These are phyloP conservation scores for Encarsia formosa DNA, from an alignment of 2,888 invertebrate species.

Conservation along the genomic window DNA sequence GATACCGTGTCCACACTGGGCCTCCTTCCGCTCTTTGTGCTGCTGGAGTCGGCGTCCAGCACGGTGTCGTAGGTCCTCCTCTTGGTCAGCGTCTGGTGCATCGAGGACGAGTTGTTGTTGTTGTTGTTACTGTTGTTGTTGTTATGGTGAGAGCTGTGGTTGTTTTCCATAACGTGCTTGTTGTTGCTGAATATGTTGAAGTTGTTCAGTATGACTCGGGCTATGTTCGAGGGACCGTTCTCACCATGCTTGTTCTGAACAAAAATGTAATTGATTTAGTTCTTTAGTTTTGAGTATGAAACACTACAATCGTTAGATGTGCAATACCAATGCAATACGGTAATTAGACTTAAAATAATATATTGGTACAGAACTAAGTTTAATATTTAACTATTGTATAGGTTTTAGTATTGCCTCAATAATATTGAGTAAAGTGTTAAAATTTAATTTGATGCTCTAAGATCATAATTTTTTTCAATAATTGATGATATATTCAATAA, in stretches of 20 bases:
- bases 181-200: constrained; percentile 72
- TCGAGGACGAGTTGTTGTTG: constrained; percentile 34
- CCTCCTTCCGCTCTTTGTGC: constrained; percentile 71
- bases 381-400: neutral
- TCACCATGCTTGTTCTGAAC: constrained; percentile 48
- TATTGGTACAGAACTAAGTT: constrained; percentile 2
- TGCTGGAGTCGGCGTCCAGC: constrained; percentile 66
- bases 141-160: constrained; percentile 29
- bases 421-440: no score
- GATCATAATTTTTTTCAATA: no score
- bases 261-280: no score
- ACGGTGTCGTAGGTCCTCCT: constrained; percentile 49
- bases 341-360: no score
- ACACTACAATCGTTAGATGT: no score
- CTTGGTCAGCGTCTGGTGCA: constrained; percentile 36
- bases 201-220: constrained; percentile 74
- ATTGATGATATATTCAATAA: no score
- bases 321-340: no score
- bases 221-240: constrained; percentile 62
- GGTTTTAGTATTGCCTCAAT: neutral
- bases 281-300: no score
- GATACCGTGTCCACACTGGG: constrained; percentile 86
- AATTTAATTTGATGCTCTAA: no score
- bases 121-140: constrained; percentile 37
- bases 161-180: constrained; percentile 40